A percentile compares a stretch with the other conserved stretches of the same genome.
phyloP scores from a whole-genome alignment of 2,888 invertebrate genomes.

The Helobdella robusta region DNA sequence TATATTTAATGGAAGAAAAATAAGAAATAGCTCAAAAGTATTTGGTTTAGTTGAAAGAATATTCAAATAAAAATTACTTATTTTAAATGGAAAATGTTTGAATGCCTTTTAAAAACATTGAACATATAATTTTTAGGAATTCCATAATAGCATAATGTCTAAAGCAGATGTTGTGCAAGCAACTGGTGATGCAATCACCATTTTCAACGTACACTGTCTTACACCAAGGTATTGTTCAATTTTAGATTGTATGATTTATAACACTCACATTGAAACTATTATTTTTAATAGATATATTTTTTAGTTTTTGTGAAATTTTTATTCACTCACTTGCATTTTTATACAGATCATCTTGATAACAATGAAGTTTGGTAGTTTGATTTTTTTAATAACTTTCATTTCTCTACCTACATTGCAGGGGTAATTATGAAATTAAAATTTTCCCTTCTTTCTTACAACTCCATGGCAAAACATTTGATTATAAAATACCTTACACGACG shows the following conservation, averaged over 20 bases:
- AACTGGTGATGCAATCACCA: slow-evolving; percentile 92
- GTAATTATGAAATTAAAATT: slow-evolving; percentile 90
- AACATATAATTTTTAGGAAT: slow-evolving; percentile 57
- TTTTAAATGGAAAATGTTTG: too few relatives aligned
- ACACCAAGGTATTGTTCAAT: slow-evolving; percentile 88
- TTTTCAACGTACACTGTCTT: slow-evolving; percentile 88
- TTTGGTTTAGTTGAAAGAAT: too few relatives aligned
- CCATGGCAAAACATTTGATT: slow-evolving; percentile 97
- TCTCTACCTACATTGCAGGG: slow-evolving; percentile 59
- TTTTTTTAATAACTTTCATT: not conserved
- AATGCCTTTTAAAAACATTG: not conserved
- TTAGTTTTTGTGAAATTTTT: too few relatives aligned
- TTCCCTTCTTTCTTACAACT: slow-evolving; percentile 82
- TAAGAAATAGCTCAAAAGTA: too few relatives aligned
- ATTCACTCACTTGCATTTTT: too few relatives aligned
- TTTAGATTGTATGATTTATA: too few relatives aligned
- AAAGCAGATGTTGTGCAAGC: slow-evolving; percentile 96
- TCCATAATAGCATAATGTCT: slow-evolving; percentile 88
- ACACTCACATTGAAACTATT: too few relatives aligned
- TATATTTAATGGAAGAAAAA: too few relatives aligned
- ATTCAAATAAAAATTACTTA: too few relatives aligned
- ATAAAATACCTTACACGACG: slow-evolving; percentile 95
- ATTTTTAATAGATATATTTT: too few relatives aligned
- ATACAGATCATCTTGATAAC: too few relatives aligned
- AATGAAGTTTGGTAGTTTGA: not conserved